Evolutionary conservation across 35 echinoderm and acorn worm genomes (phyloP).

Genomic region (Ophioderma brevispina): DNA sequence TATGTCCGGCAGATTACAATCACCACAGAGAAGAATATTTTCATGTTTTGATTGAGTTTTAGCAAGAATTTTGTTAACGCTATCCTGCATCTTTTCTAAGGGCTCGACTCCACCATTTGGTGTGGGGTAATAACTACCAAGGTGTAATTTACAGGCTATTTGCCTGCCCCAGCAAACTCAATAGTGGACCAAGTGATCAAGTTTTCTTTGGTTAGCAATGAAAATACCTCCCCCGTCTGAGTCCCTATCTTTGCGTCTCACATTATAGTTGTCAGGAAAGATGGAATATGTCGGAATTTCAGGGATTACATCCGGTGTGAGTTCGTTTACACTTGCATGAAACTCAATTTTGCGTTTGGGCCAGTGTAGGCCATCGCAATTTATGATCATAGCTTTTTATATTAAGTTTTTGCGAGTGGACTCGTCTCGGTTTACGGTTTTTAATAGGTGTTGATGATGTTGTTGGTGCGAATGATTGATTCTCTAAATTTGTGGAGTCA

Average conservation of each 20-base stretch:
- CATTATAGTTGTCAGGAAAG: neutral
- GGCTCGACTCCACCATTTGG: neutral
- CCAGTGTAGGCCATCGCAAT: neutral
- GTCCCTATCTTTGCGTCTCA: neutral
- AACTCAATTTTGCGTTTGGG: neutral
- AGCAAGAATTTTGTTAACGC: neutral
- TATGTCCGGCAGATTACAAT: neutral
- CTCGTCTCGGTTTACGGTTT: neutral
- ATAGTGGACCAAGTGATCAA: neutral
- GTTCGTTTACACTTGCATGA: neutral
- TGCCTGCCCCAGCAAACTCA: neutral
- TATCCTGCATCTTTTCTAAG: neutral
- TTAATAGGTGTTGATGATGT: neutral
- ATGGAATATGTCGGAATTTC: neutral
- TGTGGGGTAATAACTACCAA: constrained; percentile 1
- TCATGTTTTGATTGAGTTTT: neutral
- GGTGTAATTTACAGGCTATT: neutral
- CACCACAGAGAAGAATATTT: neutral
- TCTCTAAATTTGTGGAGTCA: too few relatives aligned
- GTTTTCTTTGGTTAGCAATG: neutral
- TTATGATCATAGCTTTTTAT: neutral
- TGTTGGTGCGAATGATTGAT: neutral
- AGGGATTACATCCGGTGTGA: neutral
- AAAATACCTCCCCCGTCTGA: neutral
- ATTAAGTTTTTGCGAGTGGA: neutral